These are phyloP conservation scores for Aphaenogaster rudis DNA, from an alignment of 1,140 invertebrate genomes.

Conservation along the genomic window DNA sequence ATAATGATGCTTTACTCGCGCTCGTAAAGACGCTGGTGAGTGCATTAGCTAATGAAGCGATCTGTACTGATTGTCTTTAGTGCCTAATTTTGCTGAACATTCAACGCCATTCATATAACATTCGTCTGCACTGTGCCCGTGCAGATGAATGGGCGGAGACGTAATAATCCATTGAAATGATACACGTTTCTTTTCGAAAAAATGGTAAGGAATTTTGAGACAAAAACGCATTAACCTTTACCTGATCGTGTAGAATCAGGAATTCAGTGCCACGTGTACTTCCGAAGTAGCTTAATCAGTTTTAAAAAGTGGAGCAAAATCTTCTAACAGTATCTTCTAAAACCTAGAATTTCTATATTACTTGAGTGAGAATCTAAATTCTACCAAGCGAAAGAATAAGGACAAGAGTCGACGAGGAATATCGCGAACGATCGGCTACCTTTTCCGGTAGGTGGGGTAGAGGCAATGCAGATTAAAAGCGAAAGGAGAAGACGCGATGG, in stretches of 20 bases:
- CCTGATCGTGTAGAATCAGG: not conserved
- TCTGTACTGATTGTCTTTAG: slow-evolving; percentile 69
- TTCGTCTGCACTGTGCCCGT: not conserved
- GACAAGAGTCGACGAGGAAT: not conserved
- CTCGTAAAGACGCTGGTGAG: slow-evolving; percentile 59
- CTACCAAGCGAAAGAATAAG: not conserved
- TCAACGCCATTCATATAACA: not conserved
- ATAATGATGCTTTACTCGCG: slow-evolving; percentile 68
- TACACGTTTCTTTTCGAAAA: not conserved
- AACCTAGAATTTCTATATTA: not conserved
- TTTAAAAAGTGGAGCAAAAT: not conserved
- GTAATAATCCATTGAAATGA: not conserved
- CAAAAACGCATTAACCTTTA: not conserved
- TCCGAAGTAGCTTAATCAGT: not conserved
- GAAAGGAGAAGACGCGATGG: slow-evolving; percentile 76
- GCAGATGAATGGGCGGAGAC: not conserved
- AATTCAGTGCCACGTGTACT: not conserved
- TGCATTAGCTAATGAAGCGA: slow-evolving; percentile 71
- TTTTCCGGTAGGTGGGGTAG: slow-evolving; percentile 73
- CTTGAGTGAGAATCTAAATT: not conserved
- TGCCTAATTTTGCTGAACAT: slow-evolving; percentile 31
- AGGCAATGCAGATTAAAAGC: slow-evolving; percentile 79
- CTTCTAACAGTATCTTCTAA: not conserved
- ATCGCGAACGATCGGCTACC: slow-evolving; percentile 59
- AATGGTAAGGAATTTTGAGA: not conserved